Evolutionary conservation across 1,140 invertebrate genomes (phyloP), one percentile per base, ranked within the genome.

Genomic region (Orius laevigatus): DNA sequence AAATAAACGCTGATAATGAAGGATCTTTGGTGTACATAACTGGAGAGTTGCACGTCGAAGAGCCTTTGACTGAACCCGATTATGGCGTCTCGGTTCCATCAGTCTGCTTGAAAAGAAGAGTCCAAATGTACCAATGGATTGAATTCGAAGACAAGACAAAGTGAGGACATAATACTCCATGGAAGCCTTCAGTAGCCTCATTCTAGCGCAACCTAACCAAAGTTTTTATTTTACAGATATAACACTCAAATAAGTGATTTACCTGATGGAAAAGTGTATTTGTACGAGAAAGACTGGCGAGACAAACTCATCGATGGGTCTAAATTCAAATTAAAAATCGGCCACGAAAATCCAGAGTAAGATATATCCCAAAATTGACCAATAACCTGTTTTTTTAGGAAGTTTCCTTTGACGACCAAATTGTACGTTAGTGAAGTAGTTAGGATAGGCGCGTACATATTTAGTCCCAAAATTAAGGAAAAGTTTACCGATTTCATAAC

Each of bases 81-180:
- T 87, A 87, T 61, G 78, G 81, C 45, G 74, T 89, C 36, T 74
- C 80, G 56, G 72, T 87, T 5, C 68, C 75, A 46, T 75, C 81
- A 14, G 76, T 84, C 0, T 82, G 81, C 56, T 60, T 86, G 16
- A 77, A 77, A 54, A 72, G 81, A 40, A 68, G 78, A 52, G 83
- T 85, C 1, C 86, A 92, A 63, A 90, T 91, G 82, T 92, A 81
- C 61, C 88, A 92, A 60, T 92, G 87, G 87, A 72, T 88, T 39
- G 86, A 92, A 55, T 32, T 39, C 25, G 81, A 87, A 57, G 66
- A 74, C 51, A 55, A 43, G 12, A 60, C 53, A 61, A 69, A 63
- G 72, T 76, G 61, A 57, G 57, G 56, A 16, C 11, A 46, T 11
- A 15, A 8, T 20, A 16, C n/a, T n/a, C n/a, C n/a, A n/a, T n/a